Evolutionary conservation across 2,113 vertebrate species (phyloP).

Genomic region (Istiophorus platypterus): DNA sequence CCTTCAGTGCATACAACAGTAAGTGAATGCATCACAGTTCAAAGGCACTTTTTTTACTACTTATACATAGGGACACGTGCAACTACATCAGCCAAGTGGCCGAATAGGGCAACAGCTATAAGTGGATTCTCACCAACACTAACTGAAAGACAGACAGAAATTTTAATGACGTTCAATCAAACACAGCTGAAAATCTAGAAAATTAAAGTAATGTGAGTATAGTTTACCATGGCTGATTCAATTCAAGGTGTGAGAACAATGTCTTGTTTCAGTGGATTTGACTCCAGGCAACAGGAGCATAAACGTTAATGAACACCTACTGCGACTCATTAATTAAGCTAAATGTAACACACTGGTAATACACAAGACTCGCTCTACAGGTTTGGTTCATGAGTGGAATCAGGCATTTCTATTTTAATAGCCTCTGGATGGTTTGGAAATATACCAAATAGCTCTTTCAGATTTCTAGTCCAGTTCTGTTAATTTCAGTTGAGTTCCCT

Average conservation of each 20-base stretch:
- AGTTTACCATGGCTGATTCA: background rate
- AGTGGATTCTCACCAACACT: background rate
- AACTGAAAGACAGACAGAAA: background rate
- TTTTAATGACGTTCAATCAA: background rate
- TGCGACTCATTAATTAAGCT: constrained; percentile 8
- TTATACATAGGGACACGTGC: too few relatives aligned
- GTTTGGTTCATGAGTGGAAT: background rate
- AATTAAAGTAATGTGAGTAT: background rate
- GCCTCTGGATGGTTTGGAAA: constrained; percentile 5
- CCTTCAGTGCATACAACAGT: background rate
- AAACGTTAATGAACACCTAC: constrained; percentile 16
- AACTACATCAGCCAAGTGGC: too few relatives aligned
- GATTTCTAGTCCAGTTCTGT: background rate
- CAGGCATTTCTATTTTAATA: background rate
- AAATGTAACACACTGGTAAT: background rate
- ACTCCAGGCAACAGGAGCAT: background rate
- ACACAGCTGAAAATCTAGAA: background rate
- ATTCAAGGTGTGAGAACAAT: background rate
- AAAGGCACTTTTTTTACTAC: background rate
- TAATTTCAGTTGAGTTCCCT: background rate
- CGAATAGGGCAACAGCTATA: background rate
- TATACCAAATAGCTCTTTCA: constrained; percentile 1
- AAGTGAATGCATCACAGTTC: background rate
- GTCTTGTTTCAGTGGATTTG: background rate
- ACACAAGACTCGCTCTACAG: background rate